A percentile compares a stretch with the other conserved stretches of the same genome.
These are phyloP conservation scores for Nothoprocta pentlandii DNA, from an alignment of 2,113 vertebrate species.

Conservation along the genomic window DNA sequence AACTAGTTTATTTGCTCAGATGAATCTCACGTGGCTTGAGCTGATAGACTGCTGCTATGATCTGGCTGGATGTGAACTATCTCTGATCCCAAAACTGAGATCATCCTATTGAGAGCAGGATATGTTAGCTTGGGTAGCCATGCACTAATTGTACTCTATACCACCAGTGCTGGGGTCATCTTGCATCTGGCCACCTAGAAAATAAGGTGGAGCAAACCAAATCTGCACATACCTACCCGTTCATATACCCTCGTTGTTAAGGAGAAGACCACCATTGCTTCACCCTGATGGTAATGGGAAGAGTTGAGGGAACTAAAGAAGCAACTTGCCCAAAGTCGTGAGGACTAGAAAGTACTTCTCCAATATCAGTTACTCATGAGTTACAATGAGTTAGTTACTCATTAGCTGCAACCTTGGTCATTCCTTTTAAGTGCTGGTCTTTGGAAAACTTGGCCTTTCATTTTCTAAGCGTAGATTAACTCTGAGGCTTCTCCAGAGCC, in stretches of 20 bases:
- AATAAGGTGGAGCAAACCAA: background rate
- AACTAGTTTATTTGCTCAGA: conserved; percentile 61
- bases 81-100: conserved; percentile 16
- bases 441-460: background rate
- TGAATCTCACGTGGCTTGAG: conserved; percentile 41
- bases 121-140: background rate
- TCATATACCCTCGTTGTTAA: background rate
- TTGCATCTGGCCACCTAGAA: background rate
- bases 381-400: background rate
- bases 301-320: background rate
- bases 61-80: background rate
- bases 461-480: background rate
- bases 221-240: background rate
- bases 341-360: background rate
- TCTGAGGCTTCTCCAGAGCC: background rate
- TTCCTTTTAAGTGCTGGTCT: background rate
- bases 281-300: background rate
- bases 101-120: background rate
- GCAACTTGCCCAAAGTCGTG: background rate
- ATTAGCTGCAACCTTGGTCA: background rate
- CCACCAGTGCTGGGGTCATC: background rate
- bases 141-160: background rate
- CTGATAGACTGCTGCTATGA: conserved; percentile 31
- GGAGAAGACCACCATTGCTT: background rate
- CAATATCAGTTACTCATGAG: background rate